phyloP scores from a whole-genome alignment of 2,797 vertebrate genomes.

The Heterohyrax brucei region DNA sequence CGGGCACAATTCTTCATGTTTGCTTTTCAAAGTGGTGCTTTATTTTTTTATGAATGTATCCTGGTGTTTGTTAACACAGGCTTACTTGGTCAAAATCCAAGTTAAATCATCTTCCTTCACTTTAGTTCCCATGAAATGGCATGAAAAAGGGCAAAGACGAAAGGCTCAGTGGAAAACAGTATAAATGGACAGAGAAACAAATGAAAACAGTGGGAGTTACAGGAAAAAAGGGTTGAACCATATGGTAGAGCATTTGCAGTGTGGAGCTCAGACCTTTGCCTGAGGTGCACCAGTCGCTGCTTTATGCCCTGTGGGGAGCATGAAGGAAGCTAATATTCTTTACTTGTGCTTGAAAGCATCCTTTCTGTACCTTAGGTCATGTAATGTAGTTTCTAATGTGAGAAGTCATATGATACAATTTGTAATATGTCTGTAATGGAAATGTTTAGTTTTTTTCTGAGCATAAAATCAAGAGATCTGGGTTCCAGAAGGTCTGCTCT shows the following conservation, averaged over 20 bases:
- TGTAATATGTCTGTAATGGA: constrained; percentile 17
- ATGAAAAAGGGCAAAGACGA: constrained; percentile 34
- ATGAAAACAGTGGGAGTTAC: not conserved
- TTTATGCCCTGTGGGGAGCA: not conserved
- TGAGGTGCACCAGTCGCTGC: not conserved
- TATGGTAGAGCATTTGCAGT: not conserved
- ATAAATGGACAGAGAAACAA: not conserved
- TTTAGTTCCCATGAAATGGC: not conserved
- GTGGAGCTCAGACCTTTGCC: not conserved
- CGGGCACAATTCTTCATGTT: constrained; percentile 35
- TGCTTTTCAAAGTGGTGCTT: not conserved
- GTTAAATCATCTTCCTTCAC: constrained; percentile 19
- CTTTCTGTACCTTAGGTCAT: constrained; percentile 39
- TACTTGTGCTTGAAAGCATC: not conserved
- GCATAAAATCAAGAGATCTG: not conserved
- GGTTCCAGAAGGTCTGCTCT: not conserved
- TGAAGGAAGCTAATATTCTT: not conserved
- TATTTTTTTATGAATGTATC: not conserved
- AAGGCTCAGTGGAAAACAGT: not conserved
- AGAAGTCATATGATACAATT: constrained; percentile 43
- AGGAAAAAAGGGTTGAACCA: constrained; percentile 12
- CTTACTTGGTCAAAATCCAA: constrained; percentile 54
- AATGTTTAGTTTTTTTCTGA: constrained; percentile 58
- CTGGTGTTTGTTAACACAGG: constrained; percentile 30
- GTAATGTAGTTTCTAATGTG: constrained; percentile 44